Percentiles rank a stretch among this genome's conserved stretches.
phyloP scores from a whole-genome alignment of 1,140 invertebrate genomes.

The Chironomus striatipennis region DNA sequence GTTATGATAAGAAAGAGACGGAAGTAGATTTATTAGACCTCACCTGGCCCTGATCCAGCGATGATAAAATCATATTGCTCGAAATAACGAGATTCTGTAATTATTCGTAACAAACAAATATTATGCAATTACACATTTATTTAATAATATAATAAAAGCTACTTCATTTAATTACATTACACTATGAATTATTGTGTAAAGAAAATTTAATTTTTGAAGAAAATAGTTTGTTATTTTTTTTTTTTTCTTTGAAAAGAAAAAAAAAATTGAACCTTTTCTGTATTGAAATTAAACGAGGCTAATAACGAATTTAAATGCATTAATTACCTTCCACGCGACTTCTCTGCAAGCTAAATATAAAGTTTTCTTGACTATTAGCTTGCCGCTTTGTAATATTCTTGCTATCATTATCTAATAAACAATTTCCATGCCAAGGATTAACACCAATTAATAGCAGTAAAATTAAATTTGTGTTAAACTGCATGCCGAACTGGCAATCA shows the following conservation, averaged over 20 bases:
- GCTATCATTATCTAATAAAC: background rate
- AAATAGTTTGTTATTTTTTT: background rate
- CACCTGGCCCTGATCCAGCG: slow-evolving; percentile 5
- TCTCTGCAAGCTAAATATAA: background rate
- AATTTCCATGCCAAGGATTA: background rate
- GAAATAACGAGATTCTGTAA: slow-evolving; percentile 4
- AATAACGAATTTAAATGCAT: background rate
- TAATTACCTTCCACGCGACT: background rate
- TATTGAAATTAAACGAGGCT: too few relatives aligned
- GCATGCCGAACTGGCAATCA: background rate
- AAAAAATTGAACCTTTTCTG: too few relatives aligned
- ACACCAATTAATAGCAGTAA: background rate
- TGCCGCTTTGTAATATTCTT: background rate
- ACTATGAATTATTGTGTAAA: background rate
- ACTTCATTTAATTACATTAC: background rate
- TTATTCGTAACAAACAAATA: background rate
- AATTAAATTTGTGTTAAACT: background rate
- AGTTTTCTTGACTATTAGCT: background rate
- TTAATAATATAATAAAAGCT: background rate
- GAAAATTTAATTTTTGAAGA: background rate
- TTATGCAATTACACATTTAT: background rate
- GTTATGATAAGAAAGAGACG: too few relatives aligned
- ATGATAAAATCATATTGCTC: slow-evolving; percentile 31
- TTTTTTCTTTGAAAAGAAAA: background rate
- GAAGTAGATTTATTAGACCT: too few relatives aligned